These are phyloP conservation scores for Amphiprion percula DNA, from an alignment of 2,113 vertebrate species.

Conservation along the genomic window DNA sequence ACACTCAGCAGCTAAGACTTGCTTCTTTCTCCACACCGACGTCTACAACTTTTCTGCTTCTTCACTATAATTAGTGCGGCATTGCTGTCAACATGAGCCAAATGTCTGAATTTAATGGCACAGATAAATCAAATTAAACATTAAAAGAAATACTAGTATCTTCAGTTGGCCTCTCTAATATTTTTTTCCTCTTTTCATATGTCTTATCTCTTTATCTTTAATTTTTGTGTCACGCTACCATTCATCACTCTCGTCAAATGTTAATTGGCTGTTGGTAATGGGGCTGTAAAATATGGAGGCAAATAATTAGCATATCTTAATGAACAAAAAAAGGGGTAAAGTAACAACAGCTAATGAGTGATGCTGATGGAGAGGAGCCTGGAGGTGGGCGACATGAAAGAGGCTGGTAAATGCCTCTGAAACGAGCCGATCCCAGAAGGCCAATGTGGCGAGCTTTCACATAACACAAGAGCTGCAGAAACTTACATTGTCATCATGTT, in stretches of 20 bases:
- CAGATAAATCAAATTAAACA: constrained; percentile 57
- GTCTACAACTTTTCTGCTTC: constrained; percentile 31
- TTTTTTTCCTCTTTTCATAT: constrained; percentile 7
- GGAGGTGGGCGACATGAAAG: constrained; percentile 80
- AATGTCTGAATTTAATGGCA: constrained; percentile 37
- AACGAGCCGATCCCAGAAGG: constrained; percentile 66
- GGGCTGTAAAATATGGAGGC: constrained; percentile 79
- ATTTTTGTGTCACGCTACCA: constrained; percentile 70
- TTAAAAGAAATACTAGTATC: constrained; percentile 53
- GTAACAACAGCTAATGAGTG: constrained; percentile 80
- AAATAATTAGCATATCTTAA: constrained; percentile 87
- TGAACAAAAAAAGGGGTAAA: constrained; percentile 78
- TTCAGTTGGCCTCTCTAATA: constrained; percentile 23
- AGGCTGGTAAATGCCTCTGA: constrained; percentile 80
- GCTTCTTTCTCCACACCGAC: constrained; percentile 36
- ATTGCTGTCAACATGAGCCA: constrained; percentile 25
- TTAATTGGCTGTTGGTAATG: constrained; percentile 81
- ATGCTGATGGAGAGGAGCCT: constrained; percentile 75
- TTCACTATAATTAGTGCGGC: constrained; percentile 47
- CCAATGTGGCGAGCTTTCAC: constrained; percentile 57
- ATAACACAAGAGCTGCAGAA: constrained; percentile 20
- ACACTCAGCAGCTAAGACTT: constrained; percentile 30
- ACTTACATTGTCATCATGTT: constrained; percentile 40
- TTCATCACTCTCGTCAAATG: constrained; percentile 76
- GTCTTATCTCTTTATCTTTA: constrained; percentile 45